phyloP scores from a whole-genome alignment of 1,140 invertebrate genomes.

The Oryctes rhinoceros region DNA sequence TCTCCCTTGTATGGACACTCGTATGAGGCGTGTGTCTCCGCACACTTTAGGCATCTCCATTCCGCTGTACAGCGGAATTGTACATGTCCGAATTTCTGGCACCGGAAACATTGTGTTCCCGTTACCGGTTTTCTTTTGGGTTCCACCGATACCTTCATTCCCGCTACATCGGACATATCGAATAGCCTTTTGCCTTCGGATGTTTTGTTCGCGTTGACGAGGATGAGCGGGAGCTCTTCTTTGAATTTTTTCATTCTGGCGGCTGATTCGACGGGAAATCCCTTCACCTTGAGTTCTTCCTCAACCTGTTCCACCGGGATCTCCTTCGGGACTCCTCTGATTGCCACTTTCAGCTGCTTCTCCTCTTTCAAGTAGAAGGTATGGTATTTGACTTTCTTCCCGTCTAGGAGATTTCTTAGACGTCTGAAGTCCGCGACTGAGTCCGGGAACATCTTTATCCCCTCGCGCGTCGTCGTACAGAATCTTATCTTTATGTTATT shows the following conservation, averaged over 20 bases:
- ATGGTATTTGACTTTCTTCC: not conserved
- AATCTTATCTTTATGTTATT: not conserved
- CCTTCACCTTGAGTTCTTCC: not conserved
- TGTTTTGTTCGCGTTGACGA: not conserved
- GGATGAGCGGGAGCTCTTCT: not conserved
- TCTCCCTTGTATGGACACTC: not conserved
- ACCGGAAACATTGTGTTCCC: constrained; percentile 8
- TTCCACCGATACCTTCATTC: not conserved
- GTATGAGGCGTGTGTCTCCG: constrained; percentile 7
- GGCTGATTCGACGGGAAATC: not conserved
- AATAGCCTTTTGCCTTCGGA: not conserved
- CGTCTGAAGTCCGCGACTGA: not conserved
- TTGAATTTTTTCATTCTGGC: not conserved
- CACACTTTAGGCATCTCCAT: not conserved
- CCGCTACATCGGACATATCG: not conserved
- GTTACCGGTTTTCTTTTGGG: not conserved
- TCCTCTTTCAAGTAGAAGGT: not conserved
- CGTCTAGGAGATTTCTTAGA: not conserved
- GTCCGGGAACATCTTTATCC: not conserved
- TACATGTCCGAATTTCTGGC: constrained; percentile 26
- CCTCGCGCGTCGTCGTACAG: no score
- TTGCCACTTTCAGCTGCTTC: not conserved
- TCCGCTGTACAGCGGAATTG: not conserved
- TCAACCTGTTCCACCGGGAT: no score
- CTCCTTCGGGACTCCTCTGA: not conserved